A percentile compares a stretch with the other conserved stretches of the same genome.
phyloP scores from a whole-genome alignment of 2,888 invertebrate genomes.

The Athripsodes cinereus region DNA sequence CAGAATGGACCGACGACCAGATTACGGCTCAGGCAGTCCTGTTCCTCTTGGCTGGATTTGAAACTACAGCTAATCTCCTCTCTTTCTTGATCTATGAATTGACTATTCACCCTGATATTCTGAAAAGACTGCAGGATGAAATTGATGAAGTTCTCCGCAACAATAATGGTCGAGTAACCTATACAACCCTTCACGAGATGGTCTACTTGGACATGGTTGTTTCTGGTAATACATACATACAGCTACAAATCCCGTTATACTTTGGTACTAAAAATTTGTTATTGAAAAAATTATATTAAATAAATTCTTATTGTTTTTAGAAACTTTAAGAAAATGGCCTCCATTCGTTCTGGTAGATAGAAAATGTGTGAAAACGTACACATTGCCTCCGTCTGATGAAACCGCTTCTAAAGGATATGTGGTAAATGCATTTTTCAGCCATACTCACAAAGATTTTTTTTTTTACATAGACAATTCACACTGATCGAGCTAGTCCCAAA shows the following conservation, averaged over 20 bases:
- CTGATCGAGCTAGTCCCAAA: no score
- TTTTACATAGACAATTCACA: no score
- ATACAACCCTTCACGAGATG: background rate
- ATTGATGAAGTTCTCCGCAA: background rate
- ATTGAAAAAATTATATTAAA: no score
- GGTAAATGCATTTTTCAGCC: no score
- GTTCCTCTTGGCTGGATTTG: background rate
- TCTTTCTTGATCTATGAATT: background rate
- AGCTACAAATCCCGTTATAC: no score
- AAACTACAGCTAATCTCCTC: background rate
- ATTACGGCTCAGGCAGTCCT: background rate
- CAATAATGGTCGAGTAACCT: background rate
- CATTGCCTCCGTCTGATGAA: slow-evolving; percentile 17
- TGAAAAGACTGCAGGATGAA: background rate
- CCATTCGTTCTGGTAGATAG: slow-evolving; percentile 41
- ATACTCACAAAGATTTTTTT: no score
- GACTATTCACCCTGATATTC: background rate
- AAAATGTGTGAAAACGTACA: slow-evolving; percentile 46
- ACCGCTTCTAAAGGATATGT: no score
- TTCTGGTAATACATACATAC: no score
- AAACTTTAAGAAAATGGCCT: slow-evolving; percentile 46
- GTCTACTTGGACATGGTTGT: background rate
- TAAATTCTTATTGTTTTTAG: no score
- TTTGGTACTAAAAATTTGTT: no score
- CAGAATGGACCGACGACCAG: slow-evolving; percentile 1